A percentile compares a stretch with the other conserved stretches of the same genome.
Conservation (phyloP, 2,113 vertebrate species). For the Thamnaconus septentrionalis region DNA sequence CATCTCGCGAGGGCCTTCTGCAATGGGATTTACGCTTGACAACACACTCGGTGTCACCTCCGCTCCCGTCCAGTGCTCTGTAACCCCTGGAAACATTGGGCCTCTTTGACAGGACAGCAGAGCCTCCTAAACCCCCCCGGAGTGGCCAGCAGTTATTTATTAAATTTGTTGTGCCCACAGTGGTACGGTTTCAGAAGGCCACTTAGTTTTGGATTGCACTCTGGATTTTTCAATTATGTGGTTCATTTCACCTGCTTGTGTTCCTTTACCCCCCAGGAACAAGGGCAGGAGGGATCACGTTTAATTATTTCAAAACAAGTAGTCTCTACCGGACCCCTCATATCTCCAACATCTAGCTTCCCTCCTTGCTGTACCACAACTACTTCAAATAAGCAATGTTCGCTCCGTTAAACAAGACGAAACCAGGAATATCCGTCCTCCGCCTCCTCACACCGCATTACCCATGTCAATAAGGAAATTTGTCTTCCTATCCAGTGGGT, state of each 20-base stretch:
- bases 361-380: constrained; percentile 37
- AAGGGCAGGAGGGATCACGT: constrained; percentile 74
- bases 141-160: constrained; percentile 80
- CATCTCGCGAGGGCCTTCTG: constrained; percentile 76
- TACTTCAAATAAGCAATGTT: constrained; percentile 44
- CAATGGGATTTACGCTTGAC: constrained; percentile 81
- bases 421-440: constrained; percentile 41
- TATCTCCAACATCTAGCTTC: constrained; percentile 49
- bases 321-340: constrained; percentile 49
- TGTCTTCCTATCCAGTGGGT: constrained; percentile 72
- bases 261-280: constrained; percentile 75
- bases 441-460: constrained; percentile 49
- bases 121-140: constrained; percentile 46
- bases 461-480: constrained; percentile 74
- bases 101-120: constrained; percentile 70
- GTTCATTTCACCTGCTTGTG: constrained; percentile 80
- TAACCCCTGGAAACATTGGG: constrained; percentile 76
- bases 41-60: constrained; percentile 83
- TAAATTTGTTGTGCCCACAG: constrained; percentile 80
- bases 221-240: constrained; percentile 84
- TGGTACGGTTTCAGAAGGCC: constrained; percentile 76
- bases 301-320: constrained; percentile 79
- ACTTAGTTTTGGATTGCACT: constrained; percentile 81
- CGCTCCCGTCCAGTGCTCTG: constrained; percentile 64
- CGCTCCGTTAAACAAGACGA: constrained; percentile 31